A percentile compares a stretch with the other conserved stretches of the same genome.
Conservation (phyloP, 2,888 invertebrate species). For the Elysia crispata region DNA sequence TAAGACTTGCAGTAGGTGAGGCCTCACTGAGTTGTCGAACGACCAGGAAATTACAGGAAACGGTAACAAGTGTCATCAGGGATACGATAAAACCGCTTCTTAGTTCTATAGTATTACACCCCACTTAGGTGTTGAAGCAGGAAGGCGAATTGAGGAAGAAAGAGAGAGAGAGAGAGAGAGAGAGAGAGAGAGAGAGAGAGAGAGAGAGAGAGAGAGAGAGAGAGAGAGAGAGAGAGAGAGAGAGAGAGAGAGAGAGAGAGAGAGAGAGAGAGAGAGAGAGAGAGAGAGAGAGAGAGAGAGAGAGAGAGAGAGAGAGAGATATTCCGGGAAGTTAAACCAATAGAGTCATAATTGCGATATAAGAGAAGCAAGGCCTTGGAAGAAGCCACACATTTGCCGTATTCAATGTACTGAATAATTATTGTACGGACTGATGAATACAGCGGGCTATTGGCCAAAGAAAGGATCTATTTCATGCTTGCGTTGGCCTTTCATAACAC, state of each 20-base stretch:
- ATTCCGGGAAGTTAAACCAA: background rate
- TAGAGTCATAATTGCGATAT: background rate
- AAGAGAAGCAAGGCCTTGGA: no score
- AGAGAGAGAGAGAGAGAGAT: slow-evolving; percentile 24
- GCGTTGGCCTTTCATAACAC: no score
- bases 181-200: background rate
- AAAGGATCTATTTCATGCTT: no score
- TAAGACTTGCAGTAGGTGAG: no score
- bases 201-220: background rate
- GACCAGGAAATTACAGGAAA: no score
- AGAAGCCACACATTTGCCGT: no score
- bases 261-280: background rate
- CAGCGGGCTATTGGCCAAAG: no score
- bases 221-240: slow-evolving; percentile 21
- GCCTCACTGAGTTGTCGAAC: no score
- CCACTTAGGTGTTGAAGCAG: background rate
- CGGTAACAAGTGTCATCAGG: no score
- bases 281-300: slow-evolving; percentile 29
- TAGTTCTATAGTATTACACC: background rate
- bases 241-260: slow-evolving; percentile 33
- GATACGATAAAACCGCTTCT: slow-evolving; percentile 1
- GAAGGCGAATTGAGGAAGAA: background rate
- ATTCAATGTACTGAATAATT: no score
- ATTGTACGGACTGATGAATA: no score
- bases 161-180: background rate